phyloP scores from a whole-genome alignment of 1,140 invertebrate species.

The Stenopsyche tienmushanensis region DNA sequence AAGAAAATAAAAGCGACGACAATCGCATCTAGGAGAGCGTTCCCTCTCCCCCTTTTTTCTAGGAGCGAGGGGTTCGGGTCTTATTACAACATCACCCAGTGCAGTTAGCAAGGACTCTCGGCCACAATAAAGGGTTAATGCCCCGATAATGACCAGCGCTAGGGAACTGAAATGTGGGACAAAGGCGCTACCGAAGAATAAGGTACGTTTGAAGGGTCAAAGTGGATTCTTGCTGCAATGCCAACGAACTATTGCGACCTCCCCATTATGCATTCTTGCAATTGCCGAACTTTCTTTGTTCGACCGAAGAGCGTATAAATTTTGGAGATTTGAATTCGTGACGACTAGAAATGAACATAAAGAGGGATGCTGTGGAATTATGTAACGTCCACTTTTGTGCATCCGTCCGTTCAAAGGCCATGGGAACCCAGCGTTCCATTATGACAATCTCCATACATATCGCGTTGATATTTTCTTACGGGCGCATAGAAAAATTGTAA shows the following conservation, averaged over 20 bases:
- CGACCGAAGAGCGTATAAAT: slow-evolving; percentile 24
- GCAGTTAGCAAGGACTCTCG: slow-evolving; percentile 14
- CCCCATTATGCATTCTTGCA: slow-evolving; percentile 19
- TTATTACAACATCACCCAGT: slow-evolving; percentile 34
- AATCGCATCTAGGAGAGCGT: not conserved
- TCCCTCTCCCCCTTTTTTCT: slow-evolving; percentile 11
- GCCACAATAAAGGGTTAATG: slow-evolving; percentile 41
- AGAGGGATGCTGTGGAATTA: slow-evolving; percentile 8
- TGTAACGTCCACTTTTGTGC: not conserved
- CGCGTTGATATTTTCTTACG: too few species aligned
- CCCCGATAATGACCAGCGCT: slow-evolving; percentile 39
- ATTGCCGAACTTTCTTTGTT: slow-evolving; percentile 21
- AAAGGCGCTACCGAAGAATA: slow-evolving; percentile 16
- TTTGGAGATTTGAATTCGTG: slow-evolving; percentile 22
- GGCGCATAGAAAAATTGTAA: too few species aligned
- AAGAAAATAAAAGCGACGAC: slow-evolving; percentile 31
- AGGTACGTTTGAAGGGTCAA: slow-evolving; percentile 30
- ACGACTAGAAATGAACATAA: slow-evolving; percentile 16
- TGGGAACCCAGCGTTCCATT: not conserved
- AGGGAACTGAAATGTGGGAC: slow-evolving; percentile 17
- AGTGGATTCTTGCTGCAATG: slow-evolving; percentile 24
- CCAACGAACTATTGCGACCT: slow-evolving; percentile 31
- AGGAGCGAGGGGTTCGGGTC: slow-evolving; percentile 20
- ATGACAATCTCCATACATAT: not conserved
- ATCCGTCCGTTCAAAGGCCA: not conserved